Conservation (phyloP, 2,113 vertebrate genomes). For the Carassius auratus region DNA sequence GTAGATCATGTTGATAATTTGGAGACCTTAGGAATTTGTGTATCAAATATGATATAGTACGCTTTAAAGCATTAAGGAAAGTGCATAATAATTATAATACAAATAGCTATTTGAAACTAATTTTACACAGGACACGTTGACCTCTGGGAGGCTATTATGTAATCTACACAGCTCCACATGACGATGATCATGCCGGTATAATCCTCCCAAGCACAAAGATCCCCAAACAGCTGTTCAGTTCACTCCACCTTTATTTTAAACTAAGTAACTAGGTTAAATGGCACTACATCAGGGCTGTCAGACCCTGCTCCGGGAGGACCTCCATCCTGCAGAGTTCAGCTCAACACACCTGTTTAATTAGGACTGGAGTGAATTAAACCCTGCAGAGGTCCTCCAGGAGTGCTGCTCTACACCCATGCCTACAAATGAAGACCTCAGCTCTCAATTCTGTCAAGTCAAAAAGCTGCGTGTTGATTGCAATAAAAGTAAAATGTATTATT, state of each 20-base stretch:
- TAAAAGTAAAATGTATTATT: too few relatives aligned
- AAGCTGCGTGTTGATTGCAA: too few relatives aligned
- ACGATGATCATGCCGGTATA: background rate
- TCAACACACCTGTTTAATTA: background rate
- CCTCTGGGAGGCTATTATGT: background rate
- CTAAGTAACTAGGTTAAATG: background rate
- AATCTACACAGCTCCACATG: background rate
- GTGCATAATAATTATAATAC: too few relatives aligned
- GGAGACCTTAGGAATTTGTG: too few relatives aligned
- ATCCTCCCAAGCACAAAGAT: background rate
- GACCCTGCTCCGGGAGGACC: background rate
- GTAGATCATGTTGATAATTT: too few relatives aligned
- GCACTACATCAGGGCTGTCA: background rate
- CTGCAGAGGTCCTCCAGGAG: background rate
- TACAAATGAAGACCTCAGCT: background rate
- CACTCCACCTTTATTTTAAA: background rate
- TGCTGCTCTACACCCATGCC: background rate
- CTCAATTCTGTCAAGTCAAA: background rate
- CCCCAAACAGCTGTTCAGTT: background rate
- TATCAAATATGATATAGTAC: too few relatives aligned
- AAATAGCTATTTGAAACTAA: too few relatives aligned
- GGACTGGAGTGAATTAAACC: background rate
- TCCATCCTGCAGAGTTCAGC: background rate
- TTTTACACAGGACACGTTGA: background rate
- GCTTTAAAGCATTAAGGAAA: too few relatives aligned